Base-by-base conservation (phyloP, 2,888 invertebrate genomes). In the Macrophya alboannulata region DNA sequence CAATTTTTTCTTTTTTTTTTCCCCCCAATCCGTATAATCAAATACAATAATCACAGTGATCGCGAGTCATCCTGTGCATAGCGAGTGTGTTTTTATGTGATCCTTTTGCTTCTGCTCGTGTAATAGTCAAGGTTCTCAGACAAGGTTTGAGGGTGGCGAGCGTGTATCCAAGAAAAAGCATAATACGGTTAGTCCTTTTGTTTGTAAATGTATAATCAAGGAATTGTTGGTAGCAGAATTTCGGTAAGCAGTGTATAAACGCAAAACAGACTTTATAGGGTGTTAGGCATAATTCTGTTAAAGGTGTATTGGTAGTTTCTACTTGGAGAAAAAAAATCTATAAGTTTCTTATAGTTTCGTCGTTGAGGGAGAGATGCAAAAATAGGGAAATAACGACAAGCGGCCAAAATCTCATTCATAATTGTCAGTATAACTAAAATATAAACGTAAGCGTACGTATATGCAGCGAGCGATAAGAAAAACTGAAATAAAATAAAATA, bases 21-120 rank as follows among this genome's bases (percentile, higher is more conserved):
- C 6, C n/a, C 0, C 25, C 21, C 25, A 62, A 31, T 31, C 3
- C 31, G 31, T 31, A 31, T 31, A 3, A 31, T 31, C 10, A 62
- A 62, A 21, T 25, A 62, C 10, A 21, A 62, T 0, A 9, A 62
- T 62, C 62, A 62, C 25, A 25, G 62, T 62, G 68, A 68, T 68
- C 68, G 68, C 68, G 68, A 37, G 37, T 68, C 68, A 68, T 68
- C 68, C 68, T 68, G 68, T 37, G 68, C 1, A 25, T 25, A n/a
- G n/a, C 10, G 62, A 62, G 25, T 55, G n/a, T 17, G 4, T 17
- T 17, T 55, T n/a, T 55, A 48, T 3, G 48, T 31, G 31, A 31
- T 31, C 1, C 1, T 31, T 31, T 2, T 31, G 31, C 31, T 31
- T 31, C 31, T 31, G 31, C 31, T 31, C 31, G 3, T 31, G 31